phyloP scores from a whole-genome alignment of 2,113 vertebrate genomes.

The Calonectris borealis region DNA sequence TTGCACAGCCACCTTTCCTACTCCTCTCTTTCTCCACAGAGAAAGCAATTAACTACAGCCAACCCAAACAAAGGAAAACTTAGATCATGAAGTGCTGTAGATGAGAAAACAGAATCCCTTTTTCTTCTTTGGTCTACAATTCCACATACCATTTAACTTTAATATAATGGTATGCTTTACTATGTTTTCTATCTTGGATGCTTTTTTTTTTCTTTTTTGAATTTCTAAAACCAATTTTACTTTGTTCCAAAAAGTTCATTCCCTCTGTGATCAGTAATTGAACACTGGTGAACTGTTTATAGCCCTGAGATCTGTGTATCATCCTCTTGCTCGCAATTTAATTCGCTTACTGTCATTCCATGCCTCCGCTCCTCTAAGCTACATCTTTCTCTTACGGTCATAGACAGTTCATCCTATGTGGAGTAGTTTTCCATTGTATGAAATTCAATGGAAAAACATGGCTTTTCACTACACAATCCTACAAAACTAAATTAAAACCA shows the following conservation, averaged over 20 bases:
- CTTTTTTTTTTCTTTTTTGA: background rate
- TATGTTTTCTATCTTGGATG: background rate
- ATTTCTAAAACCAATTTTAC: background rate
- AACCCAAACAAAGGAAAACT: background rate
- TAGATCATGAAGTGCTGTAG: background rate
- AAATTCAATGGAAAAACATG: background rate
- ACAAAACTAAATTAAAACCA: background rate
- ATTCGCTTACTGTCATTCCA: background rate
- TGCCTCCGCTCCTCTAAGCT: background rate
- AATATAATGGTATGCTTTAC: background rate
- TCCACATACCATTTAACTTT: background rate
- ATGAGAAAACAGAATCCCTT: background rate
- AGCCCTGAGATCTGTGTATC: background rate
- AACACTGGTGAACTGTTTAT: background rate
- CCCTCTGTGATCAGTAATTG: background rate
- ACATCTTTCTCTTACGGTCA: background rate
- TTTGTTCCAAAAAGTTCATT: background rate
- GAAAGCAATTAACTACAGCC: background rate
- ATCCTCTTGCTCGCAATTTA: background rate
- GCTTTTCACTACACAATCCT: background rate
- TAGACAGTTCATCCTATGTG: background rate
- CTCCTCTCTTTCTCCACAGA: background rate
- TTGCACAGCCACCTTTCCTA: background rate
- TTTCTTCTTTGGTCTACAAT: background rate
- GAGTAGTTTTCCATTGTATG: background rate